Evolutionary conservation across 1,140 invertebrate genomes (phyloP).

Genomic region (Papilio helenus): DNA sequence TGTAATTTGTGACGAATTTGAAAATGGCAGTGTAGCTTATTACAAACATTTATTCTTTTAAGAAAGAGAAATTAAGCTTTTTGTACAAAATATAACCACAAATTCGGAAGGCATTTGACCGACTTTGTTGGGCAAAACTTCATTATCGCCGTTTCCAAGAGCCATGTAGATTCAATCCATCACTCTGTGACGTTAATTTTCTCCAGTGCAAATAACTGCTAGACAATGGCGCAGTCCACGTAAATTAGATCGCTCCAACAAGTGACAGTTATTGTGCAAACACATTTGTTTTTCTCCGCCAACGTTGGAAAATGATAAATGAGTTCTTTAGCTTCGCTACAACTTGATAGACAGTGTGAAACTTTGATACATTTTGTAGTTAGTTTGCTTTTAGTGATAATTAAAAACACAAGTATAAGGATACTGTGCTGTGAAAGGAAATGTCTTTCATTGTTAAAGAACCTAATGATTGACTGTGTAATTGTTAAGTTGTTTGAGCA

Average conservation of each 20-base stretch:
- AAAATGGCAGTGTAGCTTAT: neutral
- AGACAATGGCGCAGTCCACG: neutral
- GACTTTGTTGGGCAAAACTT: neutral
- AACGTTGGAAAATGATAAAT: conserved; percentile 17
- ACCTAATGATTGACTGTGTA: neutral
- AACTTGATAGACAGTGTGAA: neutral
- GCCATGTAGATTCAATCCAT: conserved; percentile 20
- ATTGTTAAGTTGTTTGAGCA: neutral
- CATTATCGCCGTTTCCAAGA: neutral
- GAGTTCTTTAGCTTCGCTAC: conserved; percentile 14
- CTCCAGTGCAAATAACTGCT: conserved; percentile 28
- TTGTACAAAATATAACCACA: neutral
- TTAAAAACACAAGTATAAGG: neutral
- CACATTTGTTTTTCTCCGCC: conserved; percentile 31
- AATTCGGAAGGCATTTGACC: neutral
- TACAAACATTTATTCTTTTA: neutral
- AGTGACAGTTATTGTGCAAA: conserved; percentile 35
- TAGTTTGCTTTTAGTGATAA: neutral
- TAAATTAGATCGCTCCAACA: conserved; percentile 27
- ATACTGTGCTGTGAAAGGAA: neutral
- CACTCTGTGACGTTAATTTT: conserved; percentile 31
- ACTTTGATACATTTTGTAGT: neutral
- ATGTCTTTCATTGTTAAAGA: neutral
- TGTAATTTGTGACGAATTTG: neutral
- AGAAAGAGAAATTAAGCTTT: neutral